Evolutionary conservation across 1,140 invertebrate genomes (phyloP), one percentile per base, ranked within the genome.

Genomic region (Cryptotermes secundus): DNA sequence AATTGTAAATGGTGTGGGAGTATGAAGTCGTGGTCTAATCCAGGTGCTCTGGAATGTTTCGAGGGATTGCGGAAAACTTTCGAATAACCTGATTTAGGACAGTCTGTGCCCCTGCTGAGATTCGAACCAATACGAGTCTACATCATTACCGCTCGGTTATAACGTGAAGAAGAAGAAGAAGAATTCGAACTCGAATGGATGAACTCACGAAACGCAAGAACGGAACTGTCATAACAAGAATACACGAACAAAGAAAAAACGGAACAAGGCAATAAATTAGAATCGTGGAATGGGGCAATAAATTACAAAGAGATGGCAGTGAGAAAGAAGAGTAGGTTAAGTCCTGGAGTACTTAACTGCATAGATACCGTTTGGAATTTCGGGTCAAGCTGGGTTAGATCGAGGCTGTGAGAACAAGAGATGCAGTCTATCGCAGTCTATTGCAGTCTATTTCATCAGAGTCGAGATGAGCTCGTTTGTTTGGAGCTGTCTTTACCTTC

Each of bases 231-330:
- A 31, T 10, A 16, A 72, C 2, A 26, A 72, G 59, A n/a, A 31
- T 3, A n/a, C 59, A 31, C n/a, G 59, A 31, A 72, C 59, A 72
- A 72, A 72, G 59, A n/a, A 49, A 49, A 49, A 72, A 31, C 26
- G 4, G 26, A 72, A 72, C 59, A 14, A 31, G 26, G 59, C 31
- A 26, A 72, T 72, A 72, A 72, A 72, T 72, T 31, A 72, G 59
- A 72, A 72, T 31, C 31, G 59, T 72, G 59, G 59, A 72, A 72
- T 72, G 59, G 31, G 59, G 59, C n/a, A 72, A 72, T 72, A 31
- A 72, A 72, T 72, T 7, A 31, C 19, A 19, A 26, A 59, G 19
- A 59, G 7, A 59, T 59, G 6, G 53, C 53, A 59, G 19, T 59
- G 19, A 19, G 3, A 4, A 31, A n/a, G n/a, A 31, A 72, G 19